Percentiles rank a stretch among this genome's conserved stretches.
Evolutionary conservation across 2,797 vertebrate species (phyloP).

Genomic region (Varecia variegata): DNA sequence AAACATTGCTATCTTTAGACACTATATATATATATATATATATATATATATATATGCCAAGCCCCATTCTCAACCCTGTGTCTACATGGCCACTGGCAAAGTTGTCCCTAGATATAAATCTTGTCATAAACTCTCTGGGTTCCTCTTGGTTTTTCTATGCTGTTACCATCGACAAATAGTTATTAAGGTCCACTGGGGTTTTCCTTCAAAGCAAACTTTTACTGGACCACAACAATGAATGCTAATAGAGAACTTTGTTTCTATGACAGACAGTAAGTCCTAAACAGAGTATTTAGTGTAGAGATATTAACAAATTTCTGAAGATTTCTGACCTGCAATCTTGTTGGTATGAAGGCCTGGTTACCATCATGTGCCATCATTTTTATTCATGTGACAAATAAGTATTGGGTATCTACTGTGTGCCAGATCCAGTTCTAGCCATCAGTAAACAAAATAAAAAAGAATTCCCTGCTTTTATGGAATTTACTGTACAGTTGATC

Average conservation of each 20-base stretch:
- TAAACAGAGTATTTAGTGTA: background rate
- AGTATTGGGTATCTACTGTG: background rate
- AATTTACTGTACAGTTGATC: background rate
- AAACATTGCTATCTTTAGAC: background rate
- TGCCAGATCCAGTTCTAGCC: background rate
- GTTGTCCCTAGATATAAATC: background rate
- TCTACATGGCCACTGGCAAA: background rate
- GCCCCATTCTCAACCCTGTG: background rate
- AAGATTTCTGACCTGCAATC: background rate
- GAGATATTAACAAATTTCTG: background rate
- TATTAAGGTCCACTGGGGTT: background rate
- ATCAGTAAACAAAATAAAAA: background rate
- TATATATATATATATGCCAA: background rate
- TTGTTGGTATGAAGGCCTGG: background rate
- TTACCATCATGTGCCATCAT: background rate
- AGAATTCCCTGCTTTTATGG: background rate
- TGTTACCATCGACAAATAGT: background rate
- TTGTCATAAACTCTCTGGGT: background rate
- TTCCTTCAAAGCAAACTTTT: slow-evolving; percentile 20
- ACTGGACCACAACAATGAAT: background rate
- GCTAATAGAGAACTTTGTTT: background rate
- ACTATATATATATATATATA: background rate
- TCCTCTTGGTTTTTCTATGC: background rate
- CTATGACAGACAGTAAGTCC: background rate
- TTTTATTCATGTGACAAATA: background rate